A percentile compares a stretch with the other conserved stretches of the same genome.
Evolutionary conservation across 2,797 vertebrate species (phyloP).

Genomic region (Balearica regulorum): DNA sequence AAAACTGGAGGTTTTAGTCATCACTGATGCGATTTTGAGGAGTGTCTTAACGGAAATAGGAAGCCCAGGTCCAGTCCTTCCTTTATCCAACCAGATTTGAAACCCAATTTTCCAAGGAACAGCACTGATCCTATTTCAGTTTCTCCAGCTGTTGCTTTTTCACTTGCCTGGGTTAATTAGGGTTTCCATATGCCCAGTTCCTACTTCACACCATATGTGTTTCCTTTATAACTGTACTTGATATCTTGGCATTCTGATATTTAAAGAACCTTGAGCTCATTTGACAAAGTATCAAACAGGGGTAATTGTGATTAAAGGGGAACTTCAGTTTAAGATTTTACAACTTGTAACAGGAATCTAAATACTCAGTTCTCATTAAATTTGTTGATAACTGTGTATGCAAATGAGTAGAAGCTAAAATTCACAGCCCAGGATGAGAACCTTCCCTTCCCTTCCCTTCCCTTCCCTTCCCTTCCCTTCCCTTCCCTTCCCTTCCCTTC

Average conservation of each 20-base stretch:
- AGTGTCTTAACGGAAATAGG: background rate
- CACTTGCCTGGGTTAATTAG: constrained; percentile 31
- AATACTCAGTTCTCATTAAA: background rate
- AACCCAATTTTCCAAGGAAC: background rate
- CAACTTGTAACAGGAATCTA: background rate
- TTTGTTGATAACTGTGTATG: background rate
- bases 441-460: background rate
- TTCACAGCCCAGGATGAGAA: background rate
- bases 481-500: too few species aligned
- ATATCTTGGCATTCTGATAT: background rate
- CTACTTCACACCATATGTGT: constrained; percentile 14
- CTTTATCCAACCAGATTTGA: background rate
- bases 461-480: background rate
- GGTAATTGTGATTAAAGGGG: background rate
- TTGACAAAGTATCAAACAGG: background rate
- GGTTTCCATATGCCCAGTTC: constrained; percentile 29
- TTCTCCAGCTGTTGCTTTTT: constrained; percentile 50
- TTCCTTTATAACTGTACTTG: constrained; percentile 23
- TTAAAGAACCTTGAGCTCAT: constrained; percentile 17
- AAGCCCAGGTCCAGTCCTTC: background rate
- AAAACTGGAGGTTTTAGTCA: background rate
- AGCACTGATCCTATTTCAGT: constrained; percentile 1
- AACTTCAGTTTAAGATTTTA: background rate
- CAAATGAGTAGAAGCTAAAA: background rate
- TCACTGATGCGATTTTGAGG: background rate